Evolutionary conservation across 30 jellyfish, hydroid and myxozoan species (phyloP).

Genomic region (Cassiopea andromeda): DNA sequence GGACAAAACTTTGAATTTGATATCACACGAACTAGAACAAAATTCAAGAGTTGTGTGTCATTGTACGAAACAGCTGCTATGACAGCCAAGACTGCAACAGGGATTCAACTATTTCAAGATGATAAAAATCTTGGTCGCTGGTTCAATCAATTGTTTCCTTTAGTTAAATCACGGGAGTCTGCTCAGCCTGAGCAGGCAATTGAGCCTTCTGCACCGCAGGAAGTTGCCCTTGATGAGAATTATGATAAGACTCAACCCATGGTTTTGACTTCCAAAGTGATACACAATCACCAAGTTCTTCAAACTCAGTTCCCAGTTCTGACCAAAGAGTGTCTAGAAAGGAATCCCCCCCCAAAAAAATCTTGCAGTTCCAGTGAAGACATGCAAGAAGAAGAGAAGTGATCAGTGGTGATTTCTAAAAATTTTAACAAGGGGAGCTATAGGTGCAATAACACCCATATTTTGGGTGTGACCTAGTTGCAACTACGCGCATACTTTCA

Average conservation of each 20-base stretch:
- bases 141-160: conserved; percentile 44
- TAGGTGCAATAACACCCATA: too few relatives aligned
- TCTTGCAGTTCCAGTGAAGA: too few relatives aligned
- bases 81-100: conserved; percentile 64
- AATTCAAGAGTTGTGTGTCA: conserved; percentile 35
- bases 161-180: conserved; percentile 57
- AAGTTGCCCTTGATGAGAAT: neutral
- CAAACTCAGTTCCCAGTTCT: too few relatives aligned
- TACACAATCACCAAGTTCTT: too few relatives aligned
- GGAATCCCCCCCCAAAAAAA: too few relatives aligned
- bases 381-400: too few relatives aligned
- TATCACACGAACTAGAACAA: conserved; percentile 44
- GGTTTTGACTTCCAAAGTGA: too few relatives aligned
- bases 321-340: too few relatives aligned
- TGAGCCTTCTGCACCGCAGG: conserved; percentile 31
- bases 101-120: conserved; percentile 35
- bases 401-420: too few relatives aligned
- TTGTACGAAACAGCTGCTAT: conserved; percentile 58
- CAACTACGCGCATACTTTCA: too few relatives aligned
- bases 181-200: conserved; percentile 69
- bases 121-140: conserved; percentile 45
- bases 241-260: neutral
- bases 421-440: too few relatives aligned
- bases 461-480: too few relatives aligned
- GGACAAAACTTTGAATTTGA: conserved; percentile 4